Evolutionary conservation across 2,888 invertebrate genomes (phyloP), one percentile per base, ranked within the genome.

Genomic region (Bugulina stolonifera): DNA sequence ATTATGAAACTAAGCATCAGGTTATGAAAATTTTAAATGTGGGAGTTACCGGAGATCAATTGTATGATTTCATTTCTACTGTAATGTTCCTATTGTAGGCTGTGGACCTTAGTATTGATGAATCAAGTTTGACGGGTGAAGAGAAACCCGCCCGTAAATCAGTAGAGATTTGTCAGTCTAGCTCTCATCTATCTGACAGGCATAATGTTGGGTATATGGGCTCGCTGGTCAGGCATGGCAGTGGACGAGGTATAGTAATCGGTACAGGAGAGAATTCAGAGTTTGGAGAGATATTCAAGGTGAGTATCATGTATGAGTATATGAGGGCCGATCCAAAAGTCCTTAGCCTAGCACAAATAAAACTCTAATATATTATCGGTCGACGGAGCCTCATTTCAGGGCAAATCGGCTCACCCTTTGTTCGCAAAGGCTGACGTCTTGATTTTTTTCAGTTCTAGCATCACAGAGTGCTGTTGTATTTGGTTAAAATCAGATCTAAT

Each of bases 111-210:
- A 91, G 93, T 1, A 91, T 99, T 69, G 99, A 99, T 85, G 99
- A 99, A 86, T 96, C 96, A 71, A 95, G 95, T 77, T 97, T 99
- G 84, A 99, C 99, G 0, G 99, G 99, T 22, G 99, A 99, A 86
- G 96, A 96, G 0, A 94, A 97, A 82, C 97, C 99, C 23, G 91
- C 93, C 0, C 75, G 87, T 87, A 87, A 87, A 76, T 74, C 73
- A 0, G 75, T 75, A 75, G 77, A 77, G 74, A 74, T 76, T 3
- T 73, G 78, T 34, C 23, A 54, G 22, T 74, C 74, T 90, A 75
- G 35, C n/a, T n/a, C 57, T 73, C 80, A 79, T 35, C 78, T 83
- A 23, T 76, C 81, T 5, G 81, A 82, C 55, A 76, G 81, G 57
- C 82, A 79, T 70, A 97, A 97, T 83, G 90, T 99, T 74, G 96